These are phyloP conservation scores for Scaptomyza tumidula DNA, from an alignment of 2,888 invertebrate genomes.

Conservation along the genomic window DNA sequence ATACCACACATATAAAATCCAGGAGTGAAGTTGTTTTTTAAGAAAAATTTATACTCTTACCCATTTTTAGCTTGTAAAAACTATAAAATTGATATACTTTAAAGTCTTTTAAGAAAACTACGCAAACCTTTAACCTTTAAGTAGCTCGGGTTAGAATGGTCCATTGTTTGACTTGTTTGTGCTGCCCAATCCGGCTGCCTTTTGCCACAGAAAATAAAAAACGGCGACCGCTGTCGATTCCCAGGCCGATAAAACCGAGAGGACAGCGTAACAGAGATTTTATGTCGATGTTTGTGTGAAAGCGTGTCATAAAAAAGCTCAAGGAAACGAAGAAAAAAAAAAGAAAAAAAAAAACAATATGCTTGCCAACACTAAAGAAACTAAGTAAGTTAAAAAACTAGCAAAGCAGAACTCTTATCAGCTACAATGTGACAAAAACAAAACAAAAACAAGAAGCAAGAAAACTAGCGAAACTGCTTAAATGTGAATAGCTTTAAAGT, in stretches of 20 bases:
- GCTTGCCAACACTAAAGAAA: slow-evolving; percentile 41
- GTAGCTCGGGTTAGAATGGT: background rate
- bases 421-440: slow-evolving; percentile 62
- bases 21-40: too few species aligned
- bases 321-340: slow-evolving; percentile 20
- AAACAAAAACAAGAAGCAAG: slow-evolving; percentile 24
- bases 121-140: background rate
- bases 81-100: background rate
- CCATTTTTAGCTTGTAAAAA: background rate
- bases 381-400: slow-evolving; percentile 67
- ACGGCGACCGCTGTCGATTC: slow-evolving; percentile 36
- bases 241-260: slow-evolving; percentile 36
- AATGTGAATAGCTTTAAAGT: slow-evolving; percentile 65
- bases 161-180: slow-evolving; percentile 1
- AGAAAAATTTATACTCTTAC: too few species aligned
- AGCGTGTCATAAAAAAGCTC: slow-evolving; percentile 66
- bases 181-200: slow-evolving; percentile 11
- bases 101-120: background rate
- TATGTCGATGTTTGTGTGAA: slow-evolving; percentile 71
- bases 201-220: slow-evolving; percentile 12
- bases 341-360: slow-evolving; percentile 54
- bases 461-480: slow-evolving; percentile 44
- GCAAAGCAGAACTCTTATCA: slow-evolving; percentile 75
- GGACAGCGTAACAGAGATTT: slow-evolving; percentile 63
- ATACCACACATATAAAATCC: too few species aligned